Base-by-base conservation (phyloP, 1,140 invertebrate species). In the Venustaconcha ellipsiformis region DNA sequence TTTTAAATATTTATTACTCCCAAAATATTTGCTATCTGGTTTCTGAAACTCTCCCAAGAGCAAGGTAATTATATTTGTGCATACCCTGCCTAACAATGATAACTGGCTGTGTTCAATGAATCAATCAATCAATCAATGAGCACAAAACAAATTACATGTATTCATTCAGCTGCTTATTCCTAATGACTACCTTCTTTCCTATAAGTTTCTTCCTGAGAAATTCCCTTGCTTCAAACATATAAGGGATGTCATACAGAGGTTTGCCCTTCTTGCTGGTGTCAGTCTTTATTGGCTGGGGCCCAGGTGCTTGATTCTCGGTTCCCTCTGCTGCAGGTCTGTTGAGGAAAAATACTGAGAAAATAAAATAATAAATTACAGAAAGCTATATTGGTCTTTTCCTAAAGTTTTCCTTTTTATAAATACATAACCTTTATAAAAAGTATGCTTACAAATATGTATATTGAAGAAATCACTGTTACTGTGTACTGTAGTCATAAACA, bases 211-310 rank as follows among this genome's bases (percentile, higher is more conserved):
- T 99, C 55, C 99, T 92, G 5, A 99, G 91, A 88, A 96, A 99
- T 92, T 99, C 99, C 76, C 99, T 92, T 0, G 97, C 97, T 89
- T 99, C 98, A 89, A 95, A 99, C 95, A 99, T 97, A 92, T 95
- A 98, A 12, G 98, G 98, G 84, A 99, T 95, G 84, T 99, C 98
- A 88, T 99, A 99, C 0, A 99, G 92, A 2, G 97, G 96, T 76
- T 95, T 92, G 87, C 69, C 64, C 15, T 81, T 78, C 63, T 85
- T 86, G 58, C 76, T 13, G 56, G 78, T 13, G 30, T 72, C 76
- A 11, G 64, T 17, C 57, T 78, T 59, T 68, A 48, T 6, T 48
- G 37, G 37, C 37, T 48, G 37, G 37, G 37, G 11, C 11, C 37
- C 37, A 55, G 68, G 72, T 17, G 70, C 70, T 30, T 71, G 70